Conservation (phyloP, 2,888 invertebrate species). For the Trichopoda pennipes region DNA sequence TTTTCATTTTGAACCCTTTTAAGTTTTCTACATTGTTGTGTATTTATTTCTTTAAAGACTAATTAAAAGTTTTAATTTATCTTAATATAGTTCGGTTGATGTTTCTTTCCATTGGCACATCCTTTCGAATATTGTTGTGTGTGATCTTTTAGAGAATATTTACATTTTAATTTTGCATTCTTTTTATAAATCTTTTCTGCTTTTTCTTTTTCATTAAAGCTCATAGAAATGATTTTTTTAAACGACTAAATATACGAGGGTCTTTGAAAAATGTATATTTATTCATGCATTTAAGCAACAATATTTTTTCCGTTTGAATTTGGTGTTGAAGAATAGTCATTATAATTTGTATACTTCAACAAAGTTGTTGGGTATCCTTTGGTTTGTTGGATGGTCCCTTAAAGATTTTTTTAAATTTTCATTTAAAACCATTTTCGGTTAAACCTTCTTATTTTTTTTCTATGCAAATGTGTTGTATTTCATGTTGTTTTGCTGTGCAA, state of each 20-base stretch:
- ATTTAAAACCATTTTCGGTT: neutral
- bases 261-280: neutral
- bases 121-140: neutral
- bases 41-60: slow-evolving; percentile 58
- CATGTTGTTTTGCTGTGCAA: slow-evolving; percentile 24
- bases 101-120: neutral
- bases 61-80: slow-evolving; percentile 67
- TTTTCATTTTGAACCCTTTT: neutral
- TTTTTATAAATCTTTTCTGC: neutral
- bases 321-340: too few relatives aligned
- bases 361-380: too few relatives aligned
- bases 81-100: slow-evolving; percentile 25
- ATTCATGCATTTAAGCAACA: neutral
- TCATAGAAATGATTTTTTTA: neutral
- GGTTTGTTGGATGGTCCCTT: neutral
- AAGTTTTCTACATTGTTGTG: neutral
- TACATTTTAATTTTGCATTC: slow-evolving; percentile 27
- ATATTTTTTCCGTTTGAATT: too few relatives aligned
- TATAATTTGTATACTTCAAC: too few relatives aligned
- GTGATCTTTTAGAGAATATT: slow-evolving; percentile 5
- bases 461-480: slow-evolving; percentile 38
- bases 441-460: neutral
- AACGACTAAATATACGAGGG: neutral
- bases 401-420: neutral
- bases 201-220: neutral